phyloP scores from a whole-genome alignment of 2,888 invertebrate genomes.

The Tetragonisca angustula region DNA sequence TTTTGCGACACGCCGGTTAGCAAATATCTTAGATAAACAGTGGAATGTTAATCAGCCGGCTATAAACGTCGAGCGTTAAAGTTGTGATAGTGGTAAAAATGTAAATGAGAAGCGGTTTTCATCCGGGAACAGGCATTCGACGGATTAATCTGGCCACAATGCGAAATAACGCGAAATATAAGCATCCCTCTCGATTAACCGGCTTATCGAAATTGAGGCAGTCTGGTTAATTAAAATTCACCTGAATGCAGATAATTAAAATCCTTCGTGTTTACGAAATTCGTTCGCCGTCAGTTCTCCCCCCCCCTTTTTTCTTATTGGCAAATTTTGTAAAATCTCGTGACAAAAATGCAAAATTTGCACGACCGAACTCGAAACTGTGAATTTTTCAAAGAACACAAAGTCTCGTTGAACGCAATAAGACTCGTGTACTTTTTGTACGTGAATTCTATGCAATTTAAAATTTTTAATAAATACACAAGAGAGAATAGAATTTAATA shows the following conservation, averaged over 20 bases:
- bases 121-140: background rate
- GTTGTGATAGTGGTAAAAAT: conserved; percentile 18
- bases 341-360: background rate
- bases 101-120: conserved; percentile 25
- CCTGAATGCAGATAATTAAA: background rate
- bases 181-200: conserved; percentile 10
- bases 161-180: conserved; percentile 13
- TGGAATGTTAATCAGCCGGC: conserved; percentile 15
- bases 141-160: conserved; percentile 6
- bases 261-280: background rate
- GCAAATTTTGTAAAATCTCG: background rate
- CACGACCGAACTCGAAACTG: background rate
- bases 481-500: no score
- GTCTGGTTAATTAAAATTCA: conserved; percentile 1
- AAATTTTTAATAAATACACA: no score
- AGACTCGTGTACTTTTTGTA: no score
- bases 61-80: background rate
- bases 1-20: background rate
- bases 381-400: background rate
- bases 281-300: background rate
- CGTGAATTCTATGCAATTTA: no score
- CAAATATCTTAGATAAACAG: conserved; percentile 16
- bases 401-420: no score
- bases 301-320: no score
- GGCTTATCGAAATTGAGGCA: conserved; percentile 4